Conservation (phyloP, 1,140 invertebrate species). For the Mesaphorura yosii region DNA sequence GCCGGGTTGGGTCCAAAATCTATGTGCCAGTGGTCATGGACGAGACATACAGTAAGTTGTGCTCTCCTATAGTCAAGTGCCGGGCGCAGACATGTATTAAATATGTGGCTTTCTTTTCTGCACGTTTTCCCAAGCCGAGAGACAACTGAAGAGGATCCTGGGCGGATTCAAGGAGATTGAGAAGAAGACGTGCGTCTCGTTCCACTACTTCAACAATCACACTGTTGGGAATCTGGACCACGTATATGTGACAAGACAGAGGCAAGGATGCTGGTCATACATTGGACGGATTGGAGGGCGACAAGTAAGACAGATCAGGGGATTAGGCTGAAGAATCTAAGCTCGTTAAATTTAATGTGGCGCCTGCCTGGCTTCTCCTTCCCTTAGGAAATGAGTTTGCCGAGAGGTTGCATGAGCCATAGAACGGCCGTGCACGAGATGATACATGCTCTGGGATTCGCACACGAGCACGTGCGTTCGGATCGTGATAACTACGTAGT, state of each 20-base stretch:
- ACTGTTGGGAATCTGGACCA: conserved; percentile 52
- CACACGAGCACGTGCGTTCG: conserved; percentile 52
- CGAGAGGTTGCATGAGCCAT: conserved; percentile 43
- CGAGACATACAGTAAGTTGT: conserved; percentile 11
- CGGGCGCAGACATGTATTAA: neutral
- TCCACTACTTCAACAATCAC: conserved; percentile 39
- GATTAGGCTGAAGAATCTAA: too few relatives aligned
- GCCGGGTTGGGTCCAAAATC: conserved; percentile 4
- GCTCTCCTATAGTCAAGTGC: neutral
- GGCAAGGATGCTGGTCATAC: conserved; percentile 68
- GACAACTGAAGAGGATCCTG: conserved; percentile 39
- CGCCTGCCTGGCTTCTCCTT: too few relatives aligned
- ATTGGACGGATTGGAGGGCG: conserved; percentile 47
- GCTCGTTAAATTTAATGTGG: too few relatives aligned
- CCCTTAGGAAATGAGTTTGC: conserved; percentile 45
- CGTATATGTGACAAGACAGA: conserved; percentile 50
- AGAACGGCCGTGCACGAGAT: conserved; percentile 53
- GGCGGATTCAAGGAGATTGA: conserved; percentile 44
- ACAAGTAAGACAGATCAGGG: too few relatives aligned
- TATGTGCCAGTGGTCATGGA: conserved; percentile 17
- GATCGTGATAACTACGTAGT: conserved; percentile 52
- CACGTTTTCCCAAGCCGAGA: conserved; percentile 14
- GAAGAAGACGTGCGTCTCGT: conserved; percentile 46
- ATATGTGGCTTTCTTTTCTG: neutral
- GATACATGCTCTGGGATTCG: conserved; percentile 52